phyloP scores from a whole-genome alignment of 1,140 invertebrate species.

The Bombus breviceps region DNA sequence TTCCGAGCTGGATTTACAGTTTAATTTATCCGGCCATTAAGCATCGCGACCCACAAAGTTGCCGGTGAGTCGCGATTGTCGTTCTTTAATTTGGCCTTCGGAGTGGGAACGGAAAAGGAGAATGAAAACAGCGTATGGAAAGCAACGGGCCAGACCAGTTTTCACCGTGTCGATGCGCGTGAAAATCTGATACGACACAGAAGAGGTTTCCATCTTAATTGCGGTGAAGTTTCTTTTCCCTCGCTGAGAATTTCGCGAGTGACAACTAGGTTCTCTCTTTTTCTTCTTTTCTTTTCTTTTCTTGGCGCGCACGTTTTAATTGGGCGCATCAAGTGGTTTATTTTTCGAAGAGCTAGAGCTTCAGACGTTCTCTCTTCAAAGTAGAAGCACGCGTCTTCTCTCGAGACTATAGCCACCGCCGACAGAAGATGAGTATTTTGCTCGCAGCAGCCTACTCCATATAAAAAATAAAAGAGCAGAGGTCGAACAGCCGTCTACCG shows the following conservation, averaged over 20 bases:
- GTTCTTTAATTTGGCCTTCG: neutral
- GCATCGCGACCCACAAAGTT: constrained; percentile 14
- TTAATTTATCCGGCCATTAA: constrained; percentile 43
- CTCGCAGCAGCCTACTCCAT: constrained; percentile 15
- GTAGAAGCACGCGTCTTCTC: constrained; percentile 50
- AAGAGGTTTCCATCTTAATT: constrained; percentile 10
- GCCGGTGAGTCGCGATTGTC: constrained; percentile 4
- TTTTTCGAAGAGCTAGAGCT: constrained; percentile 16
- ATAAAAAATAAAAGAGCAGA: constrained; percentile 22
- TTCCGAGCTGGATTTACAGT: constrained; percentile 26
- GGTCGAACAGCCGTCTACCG: constrained; percentile 31
- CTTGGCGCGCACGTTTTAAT: constrained; percentile 25
- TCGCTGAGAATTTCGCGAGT: neutral
- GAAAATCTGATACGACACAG: constrained; percentile 26
- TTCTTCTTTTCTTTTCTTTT: neutral
- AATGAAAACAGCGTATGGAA: neutral
- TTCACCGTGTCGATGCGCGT: constrained; percentile 23
- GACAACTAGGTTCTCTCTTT: neutral
- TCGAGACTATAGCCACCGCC: neutral
- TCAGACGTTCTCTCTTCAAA: constrained; percentile 27
- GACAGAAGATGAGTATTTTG: constrained; percentile 6
- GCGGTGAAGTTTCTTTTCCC: neutral
- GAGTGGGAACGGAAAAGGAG: neutral
- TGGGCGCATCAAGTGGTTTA: constrained; percentile 29
- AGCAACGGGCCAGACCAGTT: neutral